phyloP scores from a whole-genome alignment of 2,888 invertebrate species.

The Endotricha flammealis region DNA sequence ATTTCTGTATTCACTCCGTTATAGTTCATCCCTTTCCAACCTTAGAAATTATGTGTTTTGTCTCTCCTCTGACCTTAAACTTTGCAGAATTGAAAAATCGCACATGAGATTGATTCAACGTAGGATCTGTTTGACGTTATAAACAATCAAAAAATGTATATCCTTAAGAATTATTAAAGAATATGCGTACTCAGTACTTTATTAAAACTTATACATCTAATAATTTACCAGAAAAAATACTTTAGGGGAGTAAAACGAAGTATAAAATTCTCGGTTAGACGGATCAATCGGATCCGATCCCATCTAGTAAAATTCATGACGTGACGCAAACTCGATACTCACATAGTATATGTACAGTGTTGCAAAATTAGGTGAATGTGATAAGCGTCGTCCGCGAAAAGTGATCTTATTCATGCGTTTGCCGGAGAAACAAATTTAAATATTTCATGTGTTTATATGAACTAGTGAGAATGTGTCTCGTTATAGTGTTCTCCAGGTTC shows the following conservation, averaged over 20 bases:
- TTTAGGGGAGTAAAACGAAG: too few relatives aligned
- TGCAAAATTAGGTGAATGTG: slow-evolving; percentile 30
- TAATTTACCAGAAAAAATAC: too few relatives aligned
- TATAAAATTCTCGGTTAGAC: too few relatives aligned
- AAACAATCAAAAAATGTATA: too few relatives aligned
- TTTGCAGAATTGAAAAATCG: slow-evolving; percentile 37
- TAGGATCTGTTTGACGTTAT: background rate
- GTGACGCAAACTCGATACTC: slow-evolving; percentile 19
- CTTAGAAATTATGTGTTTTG: slow-evolving; percentile 24
- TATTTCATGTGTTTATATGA: slow-evolving; percentile 7
- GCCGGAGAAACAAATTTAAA: slow-evolving; percentile 8
- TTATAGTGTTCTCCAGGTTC: slow-evolving; percentile 62
- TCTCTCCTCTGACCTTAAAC: slow-evolving; percentile 68
- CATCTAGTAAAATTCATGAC: too few relatives aligned
- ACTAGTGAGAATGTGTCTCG: slow-evolving; percentile 40
- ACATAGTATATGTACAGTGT: slow-evolving; percentile 21
- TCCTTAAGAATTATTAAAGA: too few relatives aligned
- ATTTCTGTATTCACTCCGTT: too few relatives aligned
- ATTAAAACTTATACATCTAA: too few relatives aligned
- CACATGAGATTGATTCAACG: slow-evolving; percentile 23
- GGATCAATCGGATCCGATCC: slow-evolving; percentile 15
- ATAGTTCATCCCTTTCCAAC: too few relatives aligned
- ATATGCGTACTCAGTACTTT: too few relatives aligned
- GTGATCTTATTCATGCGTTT: slow-evolving; percentile 16
- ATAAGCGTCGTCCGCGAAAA: slow-evolving; percentile 18